Conservation (phyloP, 2,888 invertebrate genomes). For the Rotaria sp. region DNA sequence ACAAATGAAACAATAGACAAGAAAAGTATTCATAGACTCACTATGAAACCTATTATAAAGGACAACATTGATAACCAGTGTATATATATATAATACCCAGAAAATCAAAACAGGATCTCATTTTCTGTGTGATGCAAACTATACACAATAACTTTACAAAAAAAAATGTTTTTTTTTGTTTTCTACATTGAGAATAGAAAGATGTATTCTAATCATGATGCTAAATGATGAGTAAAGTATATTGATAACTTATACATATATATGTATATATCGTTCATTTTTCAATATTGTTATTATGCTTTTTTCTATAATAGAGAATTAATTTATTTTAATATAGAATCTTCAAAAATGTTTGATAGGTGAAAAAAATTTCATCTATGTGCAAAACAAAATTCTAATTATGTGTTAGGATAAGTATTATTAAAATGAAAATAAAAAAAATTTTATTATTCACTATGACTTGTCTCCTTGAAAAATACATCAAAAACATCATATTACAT, state of each 20-base stretch:
- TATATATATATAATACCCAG: no score
- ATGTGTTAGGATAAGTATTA: not conserved
- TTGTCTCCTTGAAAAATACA: not conserved
- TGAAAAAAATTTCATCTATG: not conserved
- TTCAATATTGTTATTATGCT: not conserved
- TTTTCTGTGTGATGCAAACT: no score
- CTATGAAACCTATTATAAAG: no score
- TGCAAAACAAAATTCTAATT: not conserved
- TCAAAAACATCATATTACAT: not conserved
- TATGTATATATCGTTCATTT: not conserved
- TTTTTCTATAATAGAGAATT: not conserved
- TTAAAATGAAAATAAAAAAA: not conserved
- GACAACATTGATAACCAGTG: no score
- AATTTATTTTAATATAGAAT: not conserved
- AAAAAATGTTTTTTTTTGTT: no score
- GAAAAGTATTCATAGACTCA: not conserved
- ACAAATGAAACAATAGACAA: not conserved
- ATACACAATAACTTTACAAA: no score
- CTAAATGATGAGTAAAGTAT: not conserved
- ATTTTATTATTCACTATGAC: not conserved
- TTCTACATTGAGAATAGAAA: no score
- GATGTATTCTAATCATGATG: no score
- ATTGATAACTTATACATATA: not conserved
- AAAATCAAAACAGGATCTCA: no score
- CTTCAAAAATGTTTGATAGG: not conserved